These are phyloP conservation scores for Boulengeromyrus knoepffleri DNA, from an alignment of 2,113 vertebrate genomes.

Conservation along the genomic window DNA sequence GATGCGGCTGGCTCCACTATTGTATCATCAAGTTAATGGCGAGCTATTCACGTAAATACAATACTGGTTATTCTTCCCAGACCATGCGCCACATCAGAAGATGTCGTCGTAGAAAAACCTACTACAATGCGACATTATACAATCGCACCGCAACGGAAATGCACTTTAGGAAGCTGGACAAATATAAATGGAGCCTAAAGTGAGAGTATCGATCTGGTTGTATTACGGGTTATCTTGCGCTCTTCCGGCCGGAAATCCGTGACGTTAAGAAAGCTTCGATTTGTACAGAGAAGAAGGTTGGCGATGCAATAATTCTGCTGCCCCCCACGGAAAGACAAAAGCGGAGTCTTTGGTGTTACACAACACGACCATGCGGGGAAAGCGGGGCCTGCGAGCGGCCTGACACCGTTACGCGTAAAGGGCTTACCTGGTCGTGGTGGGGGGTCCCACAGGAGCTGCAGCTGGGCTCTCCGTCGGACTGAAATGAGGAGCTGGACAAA, in stretches of 20 bases:
- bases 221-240: conserved; percentile 27
- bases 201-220: conserved; percentile 30
- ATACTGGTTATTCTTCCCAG: not conserved
- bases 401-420: not conserved
- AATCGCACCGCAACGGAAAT: not conserved
- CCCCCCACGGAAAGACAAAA: conserved; percentile 21
- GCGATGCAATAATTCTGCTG: not conserved
- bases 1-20: not conserved
- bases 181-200: not conserved
- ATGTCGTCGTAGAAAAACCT: not conserved
- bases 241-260: conserved; percentile 9
- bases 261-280: conserved; percentile 35
- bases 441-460: conserved; percentile 91
- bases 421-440: conserved; percentile 82
- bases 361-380: conserved; percentile 13
- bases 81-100: not conserved
- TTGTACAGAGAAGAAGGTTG: conserved; percentile 4
- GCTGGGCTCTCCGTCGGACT: conserved; percentile 69
- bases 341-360: conserved; percentile 27
- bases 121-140: not conserved
- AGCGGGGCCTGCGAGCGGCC: not conserved
- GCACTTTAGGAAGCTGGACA: not conserved
- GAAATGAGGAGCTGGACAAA: conserved; percentile 60
- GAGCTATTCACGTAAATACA: not conserved
- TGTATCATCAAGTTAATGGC: not conserved